Conservation (phyloP, 2,888 invertebrate species). For the Troides helena region DNA sequence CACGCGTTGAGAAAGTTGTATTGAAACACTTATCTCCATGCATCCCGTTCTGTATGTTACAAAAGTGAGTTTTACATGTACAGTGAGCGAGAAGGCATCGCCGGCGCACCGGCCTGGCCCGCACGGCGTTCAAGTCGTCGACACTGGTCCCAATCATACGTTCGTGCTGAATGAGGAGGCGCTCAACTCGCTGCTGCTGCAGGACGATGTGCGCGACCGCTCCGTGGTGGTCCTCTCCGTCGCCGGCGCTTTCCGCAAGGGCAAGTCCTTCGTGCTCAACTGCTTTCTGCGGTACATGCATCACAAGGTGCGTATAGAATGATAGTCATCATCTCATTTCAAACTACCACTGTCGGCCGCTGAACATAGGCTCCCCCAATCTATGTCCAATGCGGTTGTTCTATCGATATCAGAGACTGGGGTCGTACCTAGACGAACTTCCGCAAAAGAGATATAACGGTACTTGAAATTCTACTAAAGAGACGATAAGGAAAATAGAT, state of each 20-base stretch:
- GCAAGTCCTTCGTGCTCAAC: constrained; percentile 96
- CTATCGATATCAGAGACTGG: no score
- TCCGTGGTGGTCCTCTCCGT: constrained; percentile 94
- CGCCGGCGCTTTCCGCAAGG: constrained; percentile 96
- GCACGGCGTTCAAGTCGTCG: constrained; percentile 90
- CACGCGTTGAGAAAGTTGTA: no score
- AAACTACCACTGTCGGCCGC: no score
- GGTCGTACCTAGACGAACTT: no score
- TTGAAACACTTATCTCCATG: no score
- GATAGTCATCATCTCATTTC: no score
- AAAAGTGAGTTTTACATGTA: constrained; percentile 9
- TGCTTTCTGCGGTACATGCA: constrained; percentile 98
- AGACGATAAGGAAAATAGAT: no score
- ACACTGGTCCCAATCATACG: constrained; percentile 91
- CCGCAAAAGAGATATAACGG: no score
- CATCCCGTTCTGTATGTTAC: no score
- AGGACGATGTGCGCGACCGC: constrained; percentile 87
- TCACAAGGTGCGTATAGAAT: constrained; percentile 83
- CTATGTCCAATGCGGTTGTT: no score
- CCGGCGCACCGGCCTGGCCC: constrained; percentile 54
- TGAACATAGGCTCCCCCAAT: no score
- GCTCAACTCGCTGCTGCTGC: constrained; percentile 83
- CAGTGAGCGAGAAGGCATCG: constrained; percentile 58
- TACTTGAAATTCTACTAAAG: no score
- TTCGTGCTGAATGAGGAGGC: constrained; percentile 94